Evolutionary conservation across 2,888 invertebrate genomes (phyloP).

Genomic region (Toxonevra muliebris): DNA sequence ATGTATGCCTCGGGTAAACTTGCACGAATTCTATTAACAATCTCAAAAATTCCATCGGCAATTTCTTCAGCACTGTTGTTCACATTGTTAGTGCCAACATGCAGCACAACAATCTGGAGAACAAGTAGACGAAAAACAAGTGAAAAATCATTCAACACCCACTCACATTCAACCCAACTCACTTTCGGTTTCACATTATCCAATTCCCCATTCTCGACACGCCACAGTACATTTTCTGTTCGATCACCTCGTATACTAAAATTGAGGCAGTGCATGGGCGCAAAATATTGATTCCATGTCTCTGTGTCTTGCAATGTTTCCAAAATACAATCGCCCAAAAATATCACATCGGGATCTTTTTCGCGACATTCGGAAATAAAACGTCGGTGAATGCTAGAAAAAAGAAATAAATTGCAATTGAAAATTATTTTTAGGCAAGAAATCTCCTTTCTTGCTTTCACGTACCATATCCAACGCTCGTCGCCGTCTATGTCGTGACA

Average conservation of each 20-base stretch:
- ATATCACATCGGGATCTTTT: slow-evolving; percentile 91
- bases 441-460: slow-evolving; percentile 5
- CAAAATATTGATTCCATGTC: slow-evolving; percentile 90
- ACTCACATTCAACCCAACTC: slow-evolving; percentile 26
- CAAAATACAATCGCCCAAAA: slow-evolving; percentile 89
- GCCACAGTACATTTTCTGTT: slow-evolving; percentile 90
- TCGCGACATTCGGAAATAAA: slow-evolving; percentile 86
- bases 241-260: slow-evolving; percentile 85
- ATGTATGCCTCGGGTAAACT: slow-evolving; percentile 84
- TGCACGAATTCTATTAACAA: slow-evolving; percentile 77
- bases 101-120: slow-evolving; percentile 81
- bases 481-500: slow-evolving; percentile 84
- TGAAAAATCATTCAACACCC: not conserved
- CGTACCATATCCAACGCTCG: slow-evolving; percentile 76
- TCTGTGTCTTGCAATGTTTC: slow-evolving; percentile 84
- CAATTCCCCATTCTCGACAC: slow-evolving; percentile 88
- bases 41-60: slow-evolving; percentile 81
- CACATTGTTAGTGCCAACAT: slow-evolving; percentile 90
- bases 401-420: not conserved
- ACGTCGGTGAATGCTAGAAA: slow-evolving; percentile 72
- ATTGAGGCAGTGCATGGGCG: slow-evolving; percentile 90
- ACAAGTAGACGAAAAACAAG: slow-evolving; percentile 23
- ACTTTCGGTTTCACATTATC: slow-evolving; percentile 91
- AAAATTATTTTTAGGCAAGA: slow-evolving; percentile 15
- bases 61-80: slow-evolving; percentile 82